Evolutionary conservation across 2,113 vertebrate species (phyloP).

Genomic region (Prionailurus bengalensis): DNA sequence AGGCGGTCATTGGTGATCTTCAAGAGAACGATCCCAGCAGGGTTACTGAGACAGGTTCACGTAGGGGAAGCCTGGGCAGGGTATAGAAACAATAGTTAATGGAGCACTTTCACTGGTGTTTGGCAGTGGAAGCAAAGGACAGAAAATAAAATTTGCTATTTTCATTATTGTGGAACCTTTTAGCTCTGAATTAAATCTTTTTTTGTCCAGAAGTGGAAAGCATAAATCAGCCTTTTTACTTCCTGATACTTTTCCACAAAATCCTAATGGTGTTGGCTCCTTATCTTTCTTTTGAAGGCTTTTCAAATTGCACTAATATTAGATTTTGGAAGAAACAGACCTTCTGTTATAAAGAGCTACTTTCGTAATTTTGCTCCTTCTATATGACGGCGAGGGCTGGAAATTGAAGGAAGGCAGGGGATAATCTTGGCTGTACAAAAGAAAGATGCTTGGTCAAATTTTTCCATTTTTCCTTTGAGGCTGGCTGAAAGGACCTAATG

Average conservation of each 20-base stretch:
- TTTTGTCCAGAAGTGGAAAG: not conserved
- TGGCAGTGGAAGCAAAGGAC: not conserved
- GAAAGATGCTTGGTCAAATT: not conserved
- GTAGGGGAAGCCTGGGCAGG: not conserved
- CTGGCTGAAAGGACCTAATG: not conserved
- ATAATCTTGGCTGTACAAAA: not conserved
- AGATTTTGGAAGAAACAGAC: not conserved
- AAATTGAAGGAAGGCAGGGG: not conserved
- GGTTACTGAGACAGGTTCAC: not conserved
- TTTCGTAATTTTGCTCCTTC: slow-evolving; percentile 13
- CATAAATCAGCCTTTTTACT: not conserved
- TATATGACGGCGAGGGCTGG: not conserved
- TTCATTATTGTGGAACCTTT: not conserved
- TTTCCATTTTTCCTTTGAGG: not conserved
- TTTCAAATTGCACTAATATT: not conserved
- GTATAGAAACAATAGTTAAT: not conserved
- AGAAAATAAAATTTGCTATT: not conserved
- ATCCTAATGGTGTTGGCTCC: not conserved
- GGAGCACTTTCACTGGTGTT: not conserved
- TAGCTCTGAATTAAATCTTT: not conserved
- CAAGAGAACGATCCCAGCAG: not conserved
- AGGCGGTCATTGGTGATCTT: not conserved
- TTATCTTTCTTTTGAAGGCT: not conserved
- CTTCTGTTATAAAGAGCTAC: not conserved
- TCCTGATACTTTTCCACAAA: not conserved